Evolutionary conservation across 2,888 invertebrate species (phyloP).

Genomic region (Smittia sp.): DNA sequence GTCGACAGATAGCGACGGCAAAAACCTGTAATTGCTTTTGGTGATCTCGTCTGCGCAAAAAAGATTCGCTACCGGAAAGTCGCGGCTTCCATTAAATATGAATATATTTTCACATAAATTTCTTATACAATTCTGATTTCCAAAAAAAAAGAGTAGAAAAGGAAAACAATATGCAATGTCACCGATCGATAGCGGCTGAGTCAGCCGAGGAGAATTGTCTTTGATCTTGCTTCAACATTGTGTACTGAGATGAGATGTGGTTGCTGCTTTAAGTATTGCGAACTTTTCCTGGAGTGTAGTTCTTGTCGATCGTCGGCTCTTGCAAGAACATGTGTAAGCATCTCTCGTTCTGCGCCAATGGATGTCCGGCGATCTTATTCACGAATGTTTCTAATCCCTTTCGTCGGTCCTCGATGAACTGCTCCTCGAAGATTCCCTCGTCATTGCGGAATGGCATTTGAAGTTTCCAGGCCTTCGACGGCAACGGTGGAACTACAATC

Average conservation of each 20-base stretch:
- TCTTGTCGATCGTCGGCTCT: slow-evolving; percentile 96
- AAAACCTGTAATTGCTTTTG: not conserved
- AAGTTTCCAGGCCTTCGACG: slow-evolving; percentile 97
- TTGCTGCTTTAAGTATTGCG: slow-evolving; percentile 51
- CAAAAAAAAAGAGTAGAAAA: not conserved
- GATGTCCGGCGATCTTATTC: slow-evolving; percentile 99
- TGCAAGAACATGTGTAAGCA: slow-evolving; percentile 99
- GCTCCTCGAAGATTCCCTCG: slow-evolving; percentile 99
- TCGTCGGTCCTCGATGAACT: slow-evolving; percentile 97
- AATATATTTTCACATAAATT: slow-evolving; percentile 12
- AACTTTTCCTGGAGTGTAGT: slow-evolving; percentile 99
- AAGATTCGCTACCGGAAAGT: not conserved
- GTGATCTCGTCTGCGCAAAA: not conserved
- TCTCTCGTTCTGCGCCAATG: slow-evolving; percentile 96
- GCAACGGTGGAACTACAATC: slow-evolving; percentile 98
- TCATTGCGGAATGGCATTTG: slow-evolving; percentile 98
- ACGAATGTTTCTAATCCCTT: slow-evolving; percentile 97
- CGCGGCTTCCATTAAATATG: slow-evolving; percentile 8
- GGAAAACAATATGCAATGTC: not conserved
- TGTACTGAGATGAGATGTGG: not conserved
- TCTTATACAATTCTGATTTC: not conserved
- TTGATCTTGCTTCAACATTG: not conserved
- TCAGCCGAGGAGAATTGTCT: not conserved
- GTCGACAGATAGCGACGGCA: not conserved
- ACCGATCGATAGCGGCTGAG: not conserved